phyloP scores from a whole-genome alignment of 1,140 invertebrate species.

The Musca vetustissima region DNA sequence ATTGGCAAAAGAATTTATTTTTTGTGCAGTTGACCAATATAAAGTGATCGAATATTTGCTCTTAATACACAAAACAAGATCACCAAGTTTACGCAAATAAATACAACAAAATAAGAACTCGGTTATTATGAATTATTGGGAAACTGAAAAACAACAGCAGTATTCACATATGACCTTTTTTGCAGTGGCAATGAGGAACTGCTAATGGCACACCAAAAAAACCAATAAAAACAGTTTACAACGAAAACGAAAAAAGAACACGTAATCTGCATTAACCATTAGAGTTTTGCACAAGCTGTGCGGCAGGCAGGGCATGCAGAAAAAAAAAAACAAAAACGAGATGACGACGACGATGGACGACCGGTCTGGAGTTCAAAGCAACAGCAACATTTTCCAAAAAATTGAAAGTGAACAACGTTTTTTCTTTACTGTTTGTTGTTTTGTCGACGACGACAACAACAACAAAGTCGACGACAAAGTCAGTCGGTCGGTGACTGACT shows the following conservation, averaged over 20 bases:
- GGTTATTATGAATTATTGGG: too few relatives aligned
- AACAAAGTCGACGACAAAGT: too few relatives aligned
- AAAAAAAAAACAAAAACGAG: background rate
- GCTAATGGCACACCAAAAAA: too few relatives aligned
- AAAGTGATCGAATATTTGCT: too few relatives aligned
- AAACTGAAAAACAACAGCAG: too few relatives aligned
- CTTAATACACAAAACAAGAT: too few relatives aligned
- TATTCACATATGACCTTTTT: constrained; percentile 24
- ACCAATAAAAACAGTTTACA: background rate
- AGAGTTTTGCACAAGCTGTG: constrained; percentile 3
- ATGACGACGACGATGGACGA: too few relatives aligned
- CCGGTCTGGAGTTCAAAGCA: constrained; percentile 3
- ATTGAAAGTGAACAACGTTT: constrained; percentile 19
- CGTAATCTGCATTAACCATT: constrained; percentile 20
- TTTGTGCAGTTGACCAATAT: too few relatives aligned
- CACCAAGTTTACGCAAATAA: too few relatives aligned
- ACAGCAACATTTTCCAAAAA: constrained; percentile 7
- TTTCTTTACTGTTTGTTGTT: constrained; percentile 7
- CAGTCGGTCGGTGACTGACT: background rate
- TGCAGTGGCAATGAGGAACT: constrained; percentile 16
- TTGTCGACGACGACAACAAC: background rate
- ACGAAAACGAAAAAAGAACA: background rate
- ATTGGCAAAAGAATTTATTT: too few relatives aligned
- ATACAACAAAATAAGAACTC: too few relatives aligned
- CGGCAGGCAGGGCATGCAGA: background rate